Evolutionary conservation across 2,888 invertebrate genomes (phyloP), one percentile per base, ranked within the genome.

Genomic region (Criorhina ranunculi): DNA sequence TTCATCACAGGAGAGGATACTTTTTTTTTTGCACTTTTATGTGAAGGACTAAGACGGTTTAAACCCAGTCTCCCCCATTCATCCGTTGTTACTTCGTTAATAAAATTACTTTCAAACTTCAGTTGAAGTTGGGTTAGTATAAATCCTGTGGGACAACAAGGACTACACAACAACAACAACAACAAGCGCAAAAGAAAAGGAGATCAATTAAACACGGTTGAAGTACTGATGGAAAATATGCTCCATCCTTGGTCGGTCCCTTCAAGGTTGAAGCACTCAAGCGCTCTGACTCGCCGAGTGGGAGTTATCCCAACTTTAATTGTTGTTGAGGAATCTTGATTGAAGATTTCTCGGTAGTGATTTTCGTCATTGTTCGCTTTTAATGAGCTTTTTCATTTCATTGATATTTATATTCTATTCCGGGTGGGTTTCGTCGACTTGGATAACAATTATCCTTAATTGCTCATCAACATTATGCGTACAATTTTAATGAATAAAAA

Each of bases 131-230:
- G 17, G 37, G 24, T 7, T 11, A 12, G 11, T 37, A 49, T 29
- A 42, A 53, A n/a, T 67, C 12, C 69, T 35, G 44, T n/a, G 37
- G 31, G 46, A 44, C 31, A 44, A 40, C 62, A 62, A 62, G 35
- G 8, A 0, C 31, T 17, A n/a, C n/a, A n/a, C n/a, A n/a, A n/a
- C n/a, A n/a, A n/a, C 29, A 51, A 44, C 7, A 29, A 46, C 44
- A 55, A 9, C n/a, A 24, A 12, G 72, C 15, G 44, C 35, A 31
- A 42, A 35, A 24, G 37, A 64, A 46, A 44, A 15, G 19, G 24
- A 62, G 67, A 83, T 77, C 82, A 73, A 83, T 83, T 83, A 83
- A 83, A 73, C 72, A 83, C 60, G 62, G 49, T 40, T 59, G 66
- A 76, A 59, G 57, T 83, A 72, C 37, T 60, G 64, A 77, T 82